A percentile compares a stretch with the other conserved stretches of the same genome.
Evolutionary conservation across 2,888 invertebrate species (phyloP).

Genomic region (Drosophila maculinotata): DNA sequence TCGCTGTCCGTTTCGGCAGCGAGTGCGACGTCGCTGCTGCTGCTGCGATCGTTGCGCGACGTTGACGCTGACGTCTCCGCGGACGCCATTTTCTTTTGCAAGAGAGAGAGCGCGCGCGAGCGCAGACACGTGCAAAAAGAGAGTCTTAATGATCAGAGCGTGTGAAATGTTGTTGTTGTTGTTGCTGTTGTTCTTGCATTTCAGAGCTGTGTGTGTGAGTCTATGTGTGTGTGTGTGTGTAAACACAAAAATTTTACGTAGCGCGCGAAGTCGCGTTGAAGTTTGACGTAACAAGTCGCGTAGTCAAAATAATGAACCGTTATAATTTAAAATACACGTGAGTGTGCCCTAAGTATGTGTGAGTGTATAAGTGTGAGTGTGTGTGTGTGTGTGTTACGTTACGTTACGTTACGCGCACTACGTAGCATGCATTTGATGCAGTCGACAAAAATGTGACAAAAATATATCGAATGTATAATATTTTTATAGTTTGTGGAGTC

Average conservation of each 20-base stretch:
- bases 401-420: conserved; percentile 1
- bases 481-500: conserved; percentile 6
- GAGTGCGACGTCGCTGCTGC: conserved; percentile 22
- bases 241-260: conserved; percentile 38
- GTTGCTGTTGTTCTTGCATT: background rate
- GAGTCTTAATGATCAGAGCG: conserved; percentile 39
- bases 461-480: conserved; percentile 2
- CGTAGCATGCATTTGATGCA: conserved; percentile 32
- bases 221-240: conserved; percentile 14
- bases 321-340: conserved; percentile 30
- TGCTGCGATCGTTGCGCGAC: conserved; percentile 35
- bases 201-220: too few relatives aligned
- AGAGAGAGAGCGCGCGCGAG: conserved; percentile 18
- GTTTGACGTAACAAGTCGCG: conserved; percentile 28
- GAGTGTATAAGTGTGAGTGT: conserved; percentile 12
- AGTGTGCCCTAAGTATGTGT: conserved; percentile 1
- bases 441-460: conserved; percentile 5
- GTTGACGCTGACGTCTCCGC: conserved; percentile 47
- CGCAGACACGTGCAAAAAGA: conserved; percentile 14
- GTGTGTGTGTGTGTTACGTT: conserved; percentile 6
- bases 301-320: too few relatives aligned
- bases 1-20: conserved; percentile 44
- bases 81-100: conserved; percentile 62
- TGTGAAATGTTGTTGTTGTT: conserved; percentile 2
- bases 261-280: too few relatives aligned